Conservation (phyloP, 2,113 vertebrate species). For the Haliaeetus leucogaster region DNA sequence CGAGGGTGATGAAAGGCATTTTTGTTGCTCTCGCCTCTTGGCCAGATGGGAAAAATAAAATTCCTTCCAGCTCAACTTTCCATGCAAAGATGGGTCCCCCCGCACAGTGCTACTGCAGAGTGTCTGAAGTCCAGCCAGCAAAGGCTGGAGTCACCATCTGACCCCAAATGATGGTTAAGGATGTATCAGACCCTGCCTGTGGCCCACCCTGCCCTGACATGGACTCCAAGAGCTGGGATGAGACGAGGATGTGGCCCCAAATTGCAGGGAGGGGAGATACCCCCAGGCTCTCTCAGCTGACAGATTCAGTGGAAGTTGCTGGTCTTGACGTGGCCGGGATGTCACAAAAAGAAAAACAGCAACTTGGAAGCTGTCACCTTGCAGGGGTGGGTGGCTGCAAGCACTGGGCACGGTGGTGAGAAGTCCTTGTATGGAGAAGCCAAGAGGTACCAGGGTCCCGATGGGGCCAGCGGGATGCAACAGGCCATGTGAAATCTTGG, state of each 20-base stretch:
- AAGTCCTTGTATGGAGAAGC: neutral
- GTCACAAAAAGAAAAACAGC: neutral
- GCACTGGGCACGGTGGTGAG: neutral
- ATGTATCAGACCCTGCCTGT: neutral
- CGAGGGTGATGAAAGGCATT: slow-evolving; percentile 12
- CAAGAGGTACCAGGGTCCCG: neutral
- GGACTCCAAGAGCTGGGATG: neutral
- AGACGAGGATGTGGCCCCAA: neutral
- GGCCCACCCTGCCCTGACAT: neutral
- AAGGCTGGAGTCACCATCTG: neutral
- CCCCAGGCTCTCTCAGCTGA: neutral
- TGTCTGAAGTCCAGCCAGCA: neutral
- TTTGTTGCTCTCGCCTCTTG: neutral
- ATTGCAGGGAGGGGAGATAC: neutral
- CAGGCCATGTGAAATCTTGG: neutral
- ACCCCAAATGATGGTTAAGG: neutral
- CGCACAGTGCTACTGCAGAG: neutral
- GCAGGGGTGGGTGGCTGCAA: neutral
- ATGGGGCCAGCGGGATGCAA: neutral
- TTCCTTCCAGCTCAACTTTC: slow-evolving; percentile 11
- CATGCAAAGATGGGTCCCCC: neutral
- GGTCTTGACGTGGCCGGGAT: neutral
- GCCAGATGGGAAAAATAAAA: neutral
- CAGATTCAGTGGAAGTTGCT: neutral
- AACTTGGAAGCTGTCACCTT: neutral